Evolutionary conservation across 2,797 vertebrate species (phyloP).

Genomic region (Tenualosa ilisha): DNA sequence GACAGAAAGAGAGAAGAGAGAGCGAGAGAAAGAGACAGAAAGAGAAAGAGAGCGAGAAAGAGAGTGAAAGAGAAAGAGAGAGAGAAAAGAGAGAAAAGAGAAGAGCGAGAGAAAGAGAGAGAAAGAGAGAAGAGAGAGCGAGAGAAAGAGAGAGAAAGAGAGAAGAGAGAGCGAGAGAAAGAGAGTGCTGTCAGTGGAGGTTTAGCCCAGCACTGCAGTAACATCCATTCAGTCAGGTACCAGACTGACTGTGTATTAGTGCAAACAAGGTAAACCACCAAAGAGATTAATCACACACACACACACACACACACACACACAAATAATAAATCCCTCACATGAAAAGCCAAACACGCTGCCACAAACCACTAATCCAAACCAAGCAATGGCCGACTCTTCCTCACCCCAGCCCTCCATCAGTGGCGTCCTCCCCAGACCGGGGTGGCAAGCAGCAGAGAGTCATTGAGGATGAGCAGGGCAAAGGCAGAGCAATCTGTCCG

Average conservation of each 20-base stretch:
- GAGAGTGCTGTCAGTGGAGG: not conserved
- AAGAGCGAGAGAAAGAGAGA: not conserved
- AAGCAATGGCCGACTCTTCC: not conserved
- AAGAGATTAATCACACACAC: not conserved
- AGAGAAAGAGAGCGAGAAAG: slow-evolving; percentile 27
- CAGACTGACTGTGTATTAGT: not conserved
- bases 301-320: not conserved
- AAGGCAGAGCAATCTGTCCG: not conserved
- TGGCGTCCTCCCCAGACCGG: not conserved
- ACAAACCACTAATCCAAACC: not conserved
- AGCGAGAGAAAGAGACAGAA: not conserved
- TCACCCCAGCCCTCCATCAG: not conserved
- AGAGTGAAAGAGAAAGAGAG: not conserved
- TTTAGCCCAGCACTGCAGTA: not conserved
- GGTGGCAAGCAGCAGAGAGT: not conserved
- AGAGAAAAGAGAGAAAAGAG: slow-evolving; percentile 27
- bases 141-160: slow-evolving; percentile 27
- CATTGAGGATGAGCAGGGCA: not conserved
- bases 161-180: not conserved
- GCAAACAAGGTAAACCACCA: not conserved
- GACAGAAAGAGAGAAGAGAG: slow-evolving; percentile 22
- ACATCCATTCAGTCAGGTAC: not conserved
- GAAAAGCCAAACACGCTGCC: not conserved
- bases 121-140: slow-evolving; percentile 13
- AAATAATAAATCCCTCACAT: not conserved